Evolutionary conservation across 2,113 vertebrate genomes (phyloP), one percentile per base, ranked within the genome.

Genomic region (Tragulus kanchil): DNA sequence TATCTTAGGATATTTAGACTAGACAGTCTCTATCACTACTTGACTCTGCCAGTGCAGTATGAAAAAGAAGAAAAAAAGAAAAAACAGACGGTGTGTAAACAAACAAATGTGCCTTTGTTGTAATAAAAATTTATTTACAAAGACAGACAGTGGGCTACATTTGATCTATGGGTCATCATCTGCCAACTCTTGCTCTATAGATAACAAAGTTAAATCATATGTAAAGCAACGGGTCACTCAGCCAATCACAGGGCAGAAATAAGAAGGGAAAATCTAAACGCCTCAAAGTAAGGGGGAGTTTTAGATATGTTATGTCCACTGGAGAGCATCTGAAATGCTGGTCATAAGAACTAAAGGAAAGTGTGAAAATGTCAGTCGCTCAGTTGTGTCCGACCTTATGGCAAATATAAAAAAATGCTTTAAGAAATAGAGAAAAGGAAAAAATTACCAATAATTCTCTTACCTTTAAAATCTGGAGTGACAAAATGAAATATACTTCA

Each of bases 111-210:
- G 26, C 5, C 12, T 84, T 83, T 71, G 52, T 88, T 81, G 42
- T 50, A 95, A 58, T 71, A 52, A 88, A 88, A 95, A 25, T 73
- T 90, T 85, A 93, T 93, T 97, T 94, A 75, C 5, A 77, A 87
- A 89, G 91, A 67, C 4, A 91, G 42, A 59, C 25, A 59, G 28
- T 21, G 2, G 78, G 17, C n/a, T 87, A 58, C 64, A 62, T 23
- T 77, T 92, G n/a, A 75, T 10, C 26, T 6, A 59, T 6, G 15
- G 79, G 45, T 12, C 26, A 54, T n/a, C 1, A 21, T 50, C 36
- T 89, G 54, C 77, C 78, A 69, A 61, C 16, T 88, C 11, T 52
- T 50, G 21, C 7, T 92, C 14, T 67, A 50, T 1, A 77, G 42
- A n/a, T 56, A 67, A 90, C 16, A 28, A 42, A 94, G n/a, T 83